A percentile compares a stretch with the other conserved stretches of the same genome.
Conservation (phyloP, 2,888 invertebrate species). For the Agrochola lychnidis region DNA sequence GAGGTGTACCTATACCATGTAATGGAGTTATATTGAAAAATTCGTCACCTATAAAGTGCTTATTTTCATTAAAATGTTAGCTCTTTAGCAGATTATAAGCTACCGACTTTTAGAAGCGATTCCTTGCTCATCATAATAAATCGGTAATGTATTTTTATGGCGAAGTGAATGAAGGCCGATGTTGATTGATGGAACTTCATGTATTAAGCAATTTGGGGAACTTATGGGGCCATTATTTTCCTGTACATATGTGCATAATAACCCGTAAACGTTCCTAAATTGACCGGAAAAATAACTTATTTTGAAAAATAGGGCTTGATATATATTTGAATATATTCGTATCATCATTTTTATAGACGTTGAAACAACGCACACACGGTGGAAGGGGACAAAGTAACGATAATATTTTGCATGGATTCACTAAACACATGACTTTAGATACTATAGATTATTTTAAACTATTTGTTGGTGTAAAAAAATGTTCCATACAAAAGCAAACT, state of each 20-base stretch:
- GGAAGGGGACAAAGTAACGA: not conserved
- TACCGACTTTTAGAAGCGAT: conserved; percentile 83
- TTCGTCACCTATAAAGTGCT: not conserved
- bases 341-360: not conserved
- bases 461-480: not conserved
- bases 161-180: conserved; percentile 58
- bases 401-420: not conserved
- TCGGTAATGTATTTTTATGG: conserved; percentile 73
- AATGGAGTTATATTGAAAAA: too few relatives aligned
- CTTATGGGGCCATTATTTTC: conserved; percentile 43
- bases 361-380: not conserved
- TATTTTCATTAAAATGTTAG: conserved; percentile 73
- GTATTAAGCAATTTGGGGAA: conserved; percentile 56
- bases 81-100: conserved; percentile 87
- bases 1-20: too few relatives aligned
- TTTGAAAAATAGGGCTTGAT: not conserved
- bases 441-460: not conserved
- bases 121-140: conserved; percentile 82
- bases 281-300: conserved; percentile 21
- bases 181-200: conserved; percentile 62
- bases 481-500: not conserved
- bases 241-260: conserved; percentile 46
- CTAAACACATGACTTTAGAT: not conserved
- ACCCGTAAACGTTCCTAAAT: conserved; percentile 36
- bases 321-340: not conserved